These are phyloP conservation scores for Argya squamiceps DNA, from an alignment of 2,797 vertebrate genomes.

Conservation along the genomic window DNA sequence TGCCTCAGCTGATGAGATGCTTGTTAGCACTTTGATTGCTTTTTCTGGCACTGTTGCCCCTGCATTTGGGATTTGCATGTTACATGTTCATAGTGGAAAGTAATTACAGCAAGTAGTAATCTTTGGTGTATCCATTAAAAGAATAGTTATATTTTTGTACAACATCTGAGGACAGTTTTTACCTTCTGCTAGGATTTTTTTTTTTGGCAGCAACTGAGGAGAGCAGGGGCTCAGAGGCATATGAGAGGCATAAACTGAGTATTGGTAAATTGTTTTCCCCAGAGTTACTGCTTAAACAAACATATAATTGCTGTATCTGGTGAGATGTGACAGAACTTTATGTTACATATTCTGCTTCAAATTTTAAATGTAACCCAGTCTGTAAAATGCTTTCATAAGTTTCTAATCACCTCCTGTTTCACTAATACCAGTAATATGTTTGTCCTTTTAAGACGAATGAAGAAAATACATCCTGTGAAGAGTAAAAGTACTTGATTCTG, in stretches of 20 bases:
- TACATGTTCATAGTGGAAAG: not conserved
- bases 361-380: not conserved
- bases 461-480: slow-evolving; percentile 44
- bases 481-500: slow-evolving; percentile 19
- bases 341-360: not conserved
- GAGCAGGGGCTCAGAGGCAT: not conserved
- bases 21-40: not conserved
- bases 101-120: not conserved
- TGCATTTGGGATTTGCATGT: not conserved
- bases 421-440: not conserved
- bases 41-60: not conserved
- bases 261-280: not conserved
- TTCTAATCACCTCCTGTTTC: not conserved
- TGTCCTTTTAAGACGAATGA: slow-evolving; percentile 69
- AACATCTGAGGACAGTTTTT: not conserved
- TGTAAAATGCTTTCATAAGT: not conserved
- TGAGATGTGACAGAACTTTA: not conserved
- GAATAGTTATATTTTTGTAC: not conserved
- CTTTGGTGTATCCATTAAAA: not conserved
- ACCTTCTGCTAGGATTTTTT: not conserved
- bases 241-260: not conserved
- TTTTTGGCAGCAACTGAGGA: not conserved
- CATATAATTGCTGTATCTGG: not conserved
- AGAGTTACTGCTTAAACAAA: not conserved
- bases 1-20: not conserved